These are phyloP conservation scores for Nothoprocta perdicaria DNA, from an alignment of 2,113 vertebrate genomes.

Conservation along the genomic window DNA sequence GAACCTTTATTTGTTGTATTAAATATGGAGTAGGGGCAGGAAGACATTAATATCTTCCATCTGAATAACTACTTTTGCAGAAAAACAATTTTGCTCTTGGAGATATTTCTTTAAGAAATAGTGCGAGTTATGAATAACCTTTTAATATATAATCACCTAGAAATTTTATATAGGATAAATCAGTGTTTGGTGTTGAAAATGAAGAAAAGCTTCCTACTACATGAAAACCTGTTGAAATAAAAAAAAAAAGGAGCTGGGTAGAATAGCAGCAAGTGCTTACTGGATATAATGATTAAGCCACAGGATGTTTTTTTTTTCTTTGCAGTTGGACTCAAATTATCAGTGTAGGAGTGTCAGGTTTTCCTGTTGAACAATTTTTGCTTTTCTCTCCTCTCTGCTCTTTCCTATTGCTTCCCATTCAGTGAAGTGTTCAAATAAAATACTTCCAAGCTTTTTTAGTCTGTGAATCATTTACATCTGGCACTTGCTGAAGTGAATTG, in stretches of 20 bases:
- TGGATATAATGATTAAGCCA: background rate
- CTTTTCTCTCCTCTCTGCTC: background rate
- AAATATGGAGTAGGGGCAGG: background rate
- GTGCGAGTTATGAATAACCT: background rate
- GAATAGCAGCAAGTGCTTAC: background rate
- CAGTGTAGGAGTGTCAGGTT: background rate
- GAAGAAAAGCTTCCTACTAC: background rate
- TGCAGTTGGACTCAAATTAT: background rate
- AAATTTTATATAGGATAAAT: background rate
- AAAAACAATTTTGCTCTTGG: background rate
- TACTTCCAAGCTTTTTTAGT: background rate
- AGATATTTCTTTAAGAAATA: background rate
- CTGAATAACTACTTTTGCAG: background rate
- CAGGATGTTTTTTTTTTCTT: accelerated
- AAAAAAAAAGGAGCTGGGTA: background rate
- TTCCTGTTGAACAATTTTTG: background rate
- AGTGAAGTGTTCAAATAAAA: background rate
- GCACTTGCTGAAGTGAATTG: background rate
- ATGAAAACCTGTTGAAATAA: background rate
- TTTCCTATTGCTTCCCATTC: background rate
- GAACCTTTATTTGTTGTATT: background rate
- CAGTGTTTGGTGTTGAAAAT: background rate
- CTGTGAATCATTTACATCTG: background rate
- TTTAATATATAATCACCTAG: background rate
- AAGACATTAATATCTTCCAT: background rate